Base-by-base conservation (phyloP, 2,113 vertebrate genomes). In the Pelobates fuscus region DNA sequence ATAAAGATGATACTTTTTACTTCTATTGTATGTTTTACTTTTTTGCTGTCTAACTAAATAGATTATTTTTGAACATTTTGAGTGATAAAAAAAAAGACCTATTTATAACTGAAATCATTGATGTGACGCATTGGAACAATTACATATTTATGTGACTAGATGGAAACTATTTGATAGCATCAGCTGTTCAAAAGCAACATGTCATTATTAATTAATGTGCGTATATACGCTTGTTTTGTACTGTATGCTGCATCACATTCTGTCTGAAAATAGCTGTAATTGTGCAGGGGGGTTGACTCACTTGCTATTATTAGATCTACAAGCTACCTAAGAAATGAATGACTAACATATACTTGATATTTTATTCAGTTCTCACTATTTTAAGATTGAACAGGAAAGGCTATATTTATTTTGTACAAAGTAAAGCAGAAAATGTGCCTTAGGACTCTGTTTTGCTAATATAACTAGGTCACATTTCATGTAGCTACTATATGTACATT, bases 221-320 rank as follows among this genome's bases (percentile, higher is more conserved):
- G 86, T 83, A 85, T 91, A 88, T 86, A 82, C 86, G 88, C 89
- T 86, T 84, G 84, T 78, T 73, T 64, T 80, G 29, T 64, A 64
- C 70, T 64, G 83, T 43, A n/a, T 71, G 80, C 79, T 72, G 65
- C 89, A 85, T 91, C 86, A 82, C 84, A 89, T 85, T 83, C 80
- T 77, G 78, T 76, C 81, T 87, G 84, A 88, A 90, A 90, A 89
- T 88, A 92, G 87, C 84, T 84, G 77, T 86, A 88, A 89, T 88
- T 90, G 82, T 88, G 84, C 82, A 82, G 71, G 78, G 60, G 75
- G 82, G 82, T 84, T 89, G 89, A 91, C 88, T 92, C 90, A 92
- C 83, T 82, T 78, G 82, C 87, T 89, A 90, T 90, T 87, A 90
- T 90, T 89, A 90, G 87, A 78, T 84, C 77, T 77, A 77, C 59